Evolutionary conservation across 2,797 vertebrate genomes (phyloP), one percentile per base, ranked within the genome.

Genomic region (Ambastaia sidthimunki): DNA sequence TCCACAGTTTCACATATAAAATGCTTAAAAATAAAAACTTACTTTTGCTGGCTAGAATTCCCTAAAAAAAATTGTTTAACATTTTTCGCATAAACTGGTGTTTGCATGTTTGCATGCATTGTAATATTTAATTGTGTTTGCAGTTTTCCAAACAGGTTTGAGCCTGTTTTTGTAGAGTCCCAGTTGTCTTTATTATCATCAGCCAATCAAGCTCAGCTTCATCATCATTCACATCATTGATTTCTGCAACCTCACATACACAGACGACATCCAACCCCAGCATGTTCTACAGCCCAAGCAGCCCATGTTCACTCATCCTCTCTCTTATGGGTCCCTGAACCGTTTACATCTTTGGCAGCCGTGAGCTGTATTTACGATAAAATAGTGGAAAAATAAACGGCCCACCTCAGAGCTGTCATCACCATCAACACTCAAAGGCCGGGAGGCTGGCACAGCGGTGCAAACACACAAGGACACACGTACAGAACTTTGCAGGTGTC

Each of bases 341-440:
- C 25, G 10, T 71, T 77, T 59, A 65, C 7, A 3, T 75, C 73
- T 28, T 41, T 68, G 57, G 66, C 74, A 82, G 85, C 75, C 69
- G 7, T 31, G 1, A 80, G 86, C 83, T 72, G 25, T 84, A 87
- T 91, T 91, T 89, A 89, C 52, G 44, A 87, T 83, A 86, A 90
- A 89, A 89, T 86, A 89, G 44, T 84, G 89, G 84, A 89, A 90
- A 89, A 81, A 85, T 84, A 88, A 90, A 83, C 48, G 34, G 86
- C 80, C 67, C 6, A 5, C 16, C 65, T 83, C 28, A 83, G 62
- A 82, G 63, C 71, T 77, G 85, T 85, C 87, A 71, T 89, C 83
- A 90, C 86, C 74, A 52, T 89, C 89, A 91, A 89, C 90, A 91
- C 48, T 68, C 25, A 19, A 41, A 71, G 57, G 68, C 72, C 67